These are phyloP conservation scores for Bembecia ichneumoniformis DNA, from an alignment of 2,888 invertebrate species.

Conservation along the genomic window DNA sequence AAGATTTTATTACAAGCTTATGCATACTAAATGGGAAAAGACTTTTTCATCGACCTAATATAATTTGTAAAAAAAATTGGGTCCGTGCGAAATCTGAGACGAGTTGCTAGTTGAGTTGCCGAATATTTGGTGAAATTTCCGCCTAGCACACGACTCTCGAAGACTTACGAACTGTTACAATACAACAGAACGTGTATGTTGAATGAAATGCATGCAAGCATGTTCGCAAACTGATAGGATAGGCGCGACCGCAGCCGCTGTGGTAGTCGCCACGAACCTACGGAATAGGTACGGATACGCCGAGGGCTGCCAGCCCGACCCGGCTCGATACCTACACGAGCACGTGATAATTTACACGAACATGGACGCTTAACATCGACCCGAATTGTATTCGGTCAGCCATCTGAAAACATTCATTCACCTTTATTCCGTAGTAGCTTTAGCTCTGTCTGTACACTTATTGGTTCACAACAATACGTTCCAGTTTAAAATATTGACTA, in stretches of 20 bases:
- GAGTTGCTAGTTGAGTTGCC: too few species aligned
- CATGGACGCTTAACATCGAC: constrained; percentile 13
- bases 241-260: constrained; percentile 22
- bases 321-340: constrained; percentile 4
- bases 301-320: constrained; percentile 3
- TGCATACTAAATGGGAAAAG: too few species aligned
- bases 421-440: constrained; percentile 18
- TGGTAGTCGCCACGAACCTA: constrained; percentile 11
- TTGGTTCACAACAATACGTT: too few species aligned
- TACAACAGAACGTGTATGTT: neutral
- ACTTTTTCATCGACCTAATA: too few species aligned
- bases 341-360: constrained; percentile 59
- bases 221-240: constrained; percentile 28
- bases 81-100: too few species aligned
- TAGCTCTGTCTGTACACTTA: too few species aligned
- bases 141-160: too few species aligned
- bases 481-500: too few species aligned
- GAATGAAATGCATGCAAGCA: constrained; percentile 19
- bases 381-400: constrained; percentile 41
- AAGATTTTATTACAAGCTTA: too few species aligned
- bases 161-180: constrained; percentile 18
- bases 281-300: constrained; percentile 30
- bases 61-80: too few species aligned
- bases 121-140: too few species aligned
- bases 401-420: constrained; percentile 38